These are phyloP conservation scores for Drosophila ananassae DNA, from an alignment of 1,140 invertebrate genomes.

Conservation along the genomic window DNA sequence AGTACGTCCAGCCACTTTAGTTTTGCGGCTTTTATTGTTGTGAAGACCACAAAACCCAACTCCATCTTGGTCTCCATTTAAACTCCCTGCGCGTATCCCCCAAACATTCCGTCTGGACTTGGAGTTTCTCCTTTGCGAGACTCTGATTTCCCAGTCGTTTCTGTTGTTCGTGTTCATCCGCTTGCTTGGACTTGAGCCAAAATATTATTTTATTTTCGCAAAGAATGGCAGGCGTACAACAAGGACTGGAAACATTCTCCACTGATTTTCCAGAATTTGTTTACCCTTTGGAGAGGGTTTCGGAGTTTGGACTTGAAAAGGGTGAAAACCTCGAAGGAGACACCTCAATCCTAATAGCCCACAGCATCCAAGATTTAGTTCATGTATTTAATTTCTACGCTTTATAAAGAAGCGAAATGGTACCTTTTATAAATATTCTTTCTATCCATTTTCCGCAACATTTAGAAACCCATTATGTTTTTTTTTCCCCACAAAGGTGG, in stretches of 20 bases:
- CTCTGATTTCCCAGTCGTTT: conserved; percentile 1
- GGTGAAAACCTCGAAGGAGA: neutral
- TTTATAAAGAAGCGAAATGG: neutral
- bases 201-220: conserved; percentile 1
- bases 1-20: neutral
- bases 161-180: conserved; percentile 1
- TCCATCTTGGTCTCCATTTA: neutral
- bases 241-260: neutral
- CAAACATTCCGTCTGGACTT: neutral
- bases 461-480: neutral
- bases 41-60: neutral
- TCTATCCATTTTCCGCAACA: neutral
- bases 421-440: neutral
- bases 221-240: conserved; percentile 1
- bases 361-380: neutral
- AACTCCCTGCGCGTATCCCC: neutral
- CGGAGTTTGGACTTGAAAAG: neutral
- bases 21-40: conserved; percentile 1
- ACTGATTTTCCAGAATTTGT: neutral
- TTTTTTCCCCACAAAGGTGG: neutral
- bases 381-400: neutral
- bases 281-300: neutral
- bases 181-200: conserved; percentile 1
- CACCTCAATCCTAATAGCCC: neutral
- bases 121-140: neutral